Percentiles rank a stretch among this genome's conserved stretches.
Evolutionary conservation across 1,140 invertebrate species (phyloP).

Genomic region (Drosophila willistoni): DNA sequence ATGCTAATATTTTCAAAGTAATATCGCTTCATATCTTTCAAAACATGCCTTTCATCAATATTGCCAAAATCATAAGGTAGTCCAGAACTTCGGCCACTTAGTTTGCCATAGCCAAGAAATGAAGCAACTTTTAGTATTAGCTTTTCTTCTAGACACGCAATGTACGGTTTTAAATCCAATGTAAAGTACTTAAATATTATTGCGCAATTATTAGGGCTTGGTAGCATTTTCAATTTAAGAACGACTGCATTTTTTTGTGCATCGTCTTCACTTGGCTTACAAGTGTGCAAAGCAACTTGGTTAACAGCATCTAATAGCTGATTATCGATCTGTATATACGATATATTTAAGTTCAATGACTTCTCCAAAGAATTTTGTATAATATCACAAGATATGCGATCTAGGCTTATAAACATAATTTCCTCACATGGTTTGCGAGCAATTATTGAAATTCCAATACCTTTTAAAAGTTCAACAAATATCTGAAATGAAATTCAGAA

Average conservation of each 20-base stretch:
- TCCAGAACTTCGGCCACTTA: conserved; percentile 52
- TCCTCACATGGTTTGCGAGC: conserved; percentile 92
- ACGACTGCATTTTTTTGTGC: conserved; percentile 86
- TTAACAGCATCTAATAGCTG: conserved; percentile 93
- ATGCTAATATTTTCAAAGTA: conserved; percentile 95
- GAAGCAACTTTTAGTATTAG: conserved; percentile 92
- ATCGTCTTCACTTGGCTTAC: conserved; percentile 72
- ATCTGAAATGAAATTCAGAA: conserved; percentile 51
- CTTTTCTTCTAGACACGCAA: conserved; percentile 93
- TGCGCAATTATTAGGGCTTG: conserved; percentile 89
- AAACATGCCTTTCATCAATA: conserved; percentile 91
- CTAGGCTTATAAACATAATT: conserved; percentile 91
- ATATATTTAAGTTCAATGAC: conserved; percentile 89
- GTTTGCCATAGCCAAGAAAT: conserved; percentile 86
- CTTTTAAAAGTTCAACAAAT: conserved; percentile 80
- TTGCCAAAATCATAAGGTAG: conserved; percentile 75
- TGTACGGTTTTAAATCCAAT: conserved; percentile 92
- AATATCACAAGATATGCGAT: conserved; percentile 89
- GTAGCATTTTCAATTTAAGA: conserved; percentile 87
- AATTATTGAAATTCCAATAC: conserved; percentile 93
- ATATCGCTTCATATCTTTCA: conserved; percentile 91
- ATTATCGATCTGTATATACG: conserved; percentile 95
- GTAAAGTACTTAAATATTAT: conserved; percentile 92
- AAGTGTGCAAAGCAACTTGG: conserved; percentile 92
- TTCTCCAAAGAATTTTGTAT: conserved; percentile 85